Evolutionary conservation across 1,140 invertebrate species (phyloP), one percentile per base, ranked within the genome.

Genomic region (Nasonia vitripennis): DNA sequence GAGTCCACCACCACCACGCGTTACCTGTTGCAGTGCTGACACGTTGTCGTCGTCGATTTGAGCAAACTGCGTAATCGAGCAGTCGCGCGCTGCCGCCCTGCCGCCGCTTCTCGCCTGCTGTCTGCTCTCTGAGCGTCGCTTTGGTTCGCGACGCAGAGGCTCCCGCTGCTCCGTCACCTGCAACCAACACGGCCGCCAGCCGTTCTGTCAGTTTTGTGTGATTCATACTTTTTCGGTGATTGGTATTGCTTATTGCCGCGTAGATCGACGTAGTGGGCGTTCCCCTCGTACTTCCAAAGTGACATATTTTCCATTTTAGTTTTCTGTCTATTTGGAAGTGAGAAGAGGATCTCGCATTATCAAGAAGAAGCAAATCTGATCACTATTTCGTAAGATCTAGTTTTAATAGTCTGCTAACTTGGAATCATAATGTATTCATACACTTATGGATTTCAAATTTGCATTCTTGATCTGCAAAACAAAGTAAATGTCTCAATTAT

Each of bases 31-130:
- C 83, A 97, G 91, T 1, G 96, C 96, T 12, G 97, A 98, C 0
- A 98, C 96, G 90, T 98, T 98, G 86, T 98, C 98, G 91, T 98
- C 98, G 90, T 98, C 98, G 89, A 98, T 98, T 83, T 98, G 95
- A 7, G 98, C 98, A 92, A 98, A 98, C 92, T 98, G 98, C 10
- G 97, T 95, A 88, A 98, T 95, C n/a, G 95, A 96, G 67, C 94
- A 93, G 85, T 96, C 95, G 62, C 95, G 87, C 3, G 67, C 87
- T 17, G 90, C 86, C 23, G 90, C 88, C 55, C 93, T 91, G 23
- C 91, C 92, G 7, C 37, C 55, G 67, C 90, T 92, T 85, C 92
- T 92, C 4, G 90, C 82, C 81, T 92, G 92, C 82, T 92, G 92
- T 27, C 92, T 84, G 4, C 83, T 86, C 20, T 92, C 92, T 0